A percentile compares a stretch with the other conserved stretches of the same genome.
Evolutionary conservation across 2,888 invertebrate species (phyloP).

Genomic region (Podabrus alpinus): DNA sequence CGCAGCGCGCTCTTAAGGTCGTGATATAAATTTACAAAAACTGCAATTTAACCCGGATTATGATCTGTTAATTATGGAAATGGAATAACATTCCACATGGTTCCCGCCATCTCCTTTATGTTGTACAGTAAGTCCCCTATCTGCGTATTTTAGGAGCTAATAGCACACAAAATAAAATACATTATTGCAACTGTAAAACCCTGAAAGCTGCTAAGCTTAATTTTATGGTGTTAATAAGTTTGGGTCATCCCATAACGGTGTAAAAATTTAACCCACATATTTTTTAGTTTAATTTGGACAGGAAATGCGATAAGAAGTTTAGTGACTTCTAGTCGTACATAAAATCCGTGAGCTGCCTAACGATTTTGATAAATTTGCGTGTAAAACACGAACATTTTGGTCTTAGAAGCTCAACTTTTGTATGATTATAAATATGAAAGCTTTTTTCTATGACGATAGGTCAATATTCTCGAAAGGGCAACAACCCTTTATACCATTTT

Average conservation of each 20-base stretch:
- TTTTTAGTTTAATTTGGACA: background rate
- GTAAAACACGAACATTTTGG: background rate
- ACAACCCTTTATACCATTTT: conserved; percentile 20
- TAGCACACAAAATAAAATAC: too few relatives aligned
- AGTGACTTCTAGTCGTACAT: background rate
- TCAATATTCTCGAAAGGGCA: conserved; percentile 14
- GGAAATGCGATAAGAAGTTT: background rate
- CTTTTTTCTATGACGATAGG: conserved; percentile 17
- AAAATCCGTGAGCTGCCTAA: background rate
- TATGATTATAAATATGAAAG: background rate
- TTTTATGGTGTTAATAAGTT: background rate
- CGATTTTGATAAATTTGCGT: conserved; percentile 4
- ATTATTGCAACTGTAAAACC: too few relatives aligned
- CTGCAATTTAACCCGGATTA: too few relatives aligned
- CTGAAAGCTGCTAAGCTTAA: background rate
- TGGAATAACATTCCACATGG: too few relatives aligned
- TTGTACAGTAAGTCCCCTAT: too few relatives aligned
- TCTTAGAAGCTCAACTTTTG: background rate
- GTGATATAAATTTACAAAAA: too few relatives aligned
- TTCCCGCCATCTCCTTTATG: too few relatives aligned
- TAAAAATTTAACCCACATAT: background rate
- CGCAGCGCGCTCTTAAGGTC: too few relatives aligned
- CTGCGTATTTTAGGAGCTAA: background rate
- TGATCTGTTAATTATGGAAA: too few relatives aligned
- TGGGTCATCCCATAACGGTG: background rate